A percentile compares a stretch with the other conserved stretches of the same genome.
These are phyloP conservation scores for Mustelus asterias DNA, from an alignment of 2,113 vertebrate species.

Conservation along the genomic window DNA sequence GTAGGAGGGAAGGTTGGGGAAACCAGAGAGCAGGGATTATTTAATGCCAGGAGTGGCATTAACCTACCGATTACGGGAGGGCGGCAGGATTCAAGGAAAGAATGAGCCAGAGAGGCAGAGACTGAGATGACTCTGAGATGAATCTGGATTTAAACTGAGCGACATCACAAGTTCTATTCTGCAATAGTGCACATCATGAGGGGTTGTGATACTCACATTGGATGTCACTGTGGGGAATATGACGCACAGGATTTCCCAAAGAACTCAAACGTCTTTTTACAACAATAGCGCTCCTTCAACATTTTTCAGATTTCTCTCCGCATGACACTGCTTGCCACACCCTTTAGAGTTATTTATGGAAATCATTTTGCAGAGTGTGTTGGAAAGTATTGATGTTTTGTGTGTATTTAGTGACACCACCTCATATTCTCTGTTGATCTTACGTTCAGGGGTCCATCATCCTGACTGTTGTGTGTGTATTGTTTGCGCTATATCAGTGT, in stretches of 20 bases:
- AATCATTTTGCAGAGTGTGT: not conserved
- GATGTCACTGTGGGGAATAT: not conserved
- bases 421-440: not conserved
- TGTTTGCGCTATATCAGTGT: not conserved
- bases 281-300: not conserved
- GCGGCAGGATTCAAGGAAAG: not conserved
- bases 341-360: not conserved
- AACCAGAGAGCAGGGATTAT: not conserved
- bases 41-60: not conserved
- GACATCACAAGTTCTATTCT: not conserved
- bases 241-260: not conserved
- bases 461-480: not conserved
- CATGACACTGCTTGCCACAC: not conserved
- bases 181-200: not conserved
- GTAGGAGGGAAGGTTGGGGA: not conserved
- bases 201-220: not conserved
- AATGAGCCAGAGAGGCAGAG: no score
- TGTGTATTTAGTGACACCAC: not conserved
- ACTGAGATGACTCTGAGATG: no score
- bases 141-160: not conserved
- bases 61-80: not conserved
- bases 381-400: not conserved
- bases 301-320: not conserved
- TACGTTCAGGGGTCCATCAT: not conserved
- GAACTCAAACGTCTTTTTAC: not conserved